Conservation (phyloP, 2,113 vertebrate species). For the Caranx ignobilis region DNA sequence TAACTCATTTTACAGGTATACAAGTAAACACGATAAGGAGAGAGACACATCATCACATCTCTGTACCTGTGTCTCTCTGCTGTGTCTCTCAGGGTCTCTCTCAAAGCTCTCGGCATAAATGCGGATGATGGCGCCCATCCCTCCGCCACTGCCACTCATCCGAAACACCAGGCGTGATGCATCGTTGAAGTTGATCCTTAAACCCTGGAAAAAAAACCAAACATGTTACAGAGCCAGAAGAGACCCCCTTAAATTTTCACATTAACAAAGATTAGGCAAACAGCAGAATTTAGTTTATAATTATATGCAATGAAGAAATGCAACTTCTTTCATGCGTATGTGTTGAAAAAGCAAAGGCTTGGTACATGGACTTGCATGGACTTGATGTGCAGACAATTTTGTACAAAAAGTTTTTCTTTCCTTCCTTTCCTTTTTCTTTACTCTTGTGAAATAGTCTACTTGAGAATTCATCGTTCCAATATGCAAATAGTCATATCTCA, state of each 20-base stretch:
- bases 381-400: too few relatives aligned
- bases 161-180: constrained; percentile 93
- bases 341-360: too few relatives aligned
- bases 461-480: background rate
- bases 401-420: too few relatives aligned
- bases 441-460: background rate
- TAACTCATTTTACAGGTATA: background rate
- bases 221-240: too few relatives aligned
- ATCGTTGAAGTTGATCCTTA: constrained; percentile 93
- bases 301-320: background rate
- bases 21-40: background rate
- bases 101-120: constrained; percentile 97
- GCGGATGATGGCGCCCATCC: constrained; percentile 89
- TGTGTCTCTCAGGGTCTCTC: constrained; percentile 92
- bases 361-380: background rate
- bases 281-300: background rate
- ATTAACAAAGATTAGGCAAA: background rate
- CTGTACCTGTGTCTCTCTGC: constrained; percentile 93
- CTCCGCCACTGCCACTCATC: constrained; percentile 93
- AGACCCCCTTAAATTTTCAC: background rate
- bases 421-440: too few relatives aligned
- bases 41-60: constrained; percentile 30
- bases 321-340: background rate
- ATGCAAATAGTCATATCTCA: background rate
- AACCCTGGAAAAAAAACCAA: constrained; percentile 82